Evolutionary conservation across 2,797 vertebrate genomes (phyloP).

Genomic region (Leuciscus waleckii): DNA sequence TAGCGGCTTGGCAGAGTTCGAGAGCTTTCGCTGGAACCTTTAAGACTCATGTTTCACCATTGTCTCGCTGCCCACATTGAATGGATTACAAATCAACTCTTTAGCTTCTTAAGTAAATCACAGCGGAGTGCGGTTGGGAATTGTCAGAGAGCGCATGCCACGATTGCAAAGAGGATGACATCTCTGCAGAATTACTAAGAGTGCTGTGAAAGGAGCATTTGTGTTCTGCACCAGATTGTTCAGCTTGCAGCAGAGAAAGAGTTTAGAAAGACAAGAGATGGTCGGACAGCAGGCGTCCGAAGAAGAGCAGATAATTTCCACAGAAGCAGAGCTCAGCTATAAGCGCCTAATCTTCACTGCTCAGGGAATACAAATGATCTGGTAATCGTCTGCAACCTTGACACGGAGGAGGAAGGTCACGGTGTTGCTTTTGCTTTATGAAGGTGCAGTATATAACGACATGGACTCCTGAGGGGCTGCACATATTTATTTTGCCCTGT

Average conservation of each 20-base stretch:
- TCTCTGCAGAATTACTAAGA: slow-evolving; percentile 68
- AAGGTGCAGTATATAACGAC: slow-evolving; percentile 70
- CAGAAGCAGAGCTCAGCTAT: slow-evolving; percentile 67
- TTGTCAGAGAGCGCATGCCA: slow-evolving; percentile 56
- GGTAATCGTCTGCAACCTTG: slow-evolving; percentile 79
- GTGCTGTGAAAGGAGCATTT: slow-evolving; percentile 65
- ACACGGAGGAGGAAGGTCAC: slow-evolving; percentile 68
- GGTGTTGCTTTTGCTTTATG: slow-evolving; percentile 62
- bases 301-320: slow-evolving; percentile 46
- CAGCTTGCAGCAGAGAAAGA: slow-evolving; percentile 17
- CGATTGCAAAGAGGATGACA: slow-evolving; percentile 65
- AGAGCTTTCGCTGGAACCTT: slow-evolving; percentile 59
- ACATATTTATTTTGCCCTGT: slow-evolving; percentile 7
- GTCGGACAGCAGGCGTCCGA: slow-evolving; percentile 30
- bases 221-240: slow-evolving; percentile 50
- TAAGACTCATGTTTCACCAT: slow-evolving; percentile 63
- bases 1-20: slow-evolving; percentile 31
- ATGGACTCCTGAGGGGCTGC: slow-evolving; percentile 59
- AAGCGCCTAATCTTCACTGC: slow-evolving; percentile 79
- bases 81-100: slow-evolving; percentile 74
- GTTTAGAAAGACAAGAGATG: slow-evolving; percentile 9
- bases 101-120: slow-evolving; percentile 71
- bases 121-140: slow-evolving; percentile 54
- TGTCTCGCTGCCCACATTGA: slow-evolving; percentile 68
- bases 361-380: slow-evolving; percentile 77